phyloP scores from a whole-genome alignment of 2,888 invertebrate genomes.

The Apoda limacodes region DNA sequence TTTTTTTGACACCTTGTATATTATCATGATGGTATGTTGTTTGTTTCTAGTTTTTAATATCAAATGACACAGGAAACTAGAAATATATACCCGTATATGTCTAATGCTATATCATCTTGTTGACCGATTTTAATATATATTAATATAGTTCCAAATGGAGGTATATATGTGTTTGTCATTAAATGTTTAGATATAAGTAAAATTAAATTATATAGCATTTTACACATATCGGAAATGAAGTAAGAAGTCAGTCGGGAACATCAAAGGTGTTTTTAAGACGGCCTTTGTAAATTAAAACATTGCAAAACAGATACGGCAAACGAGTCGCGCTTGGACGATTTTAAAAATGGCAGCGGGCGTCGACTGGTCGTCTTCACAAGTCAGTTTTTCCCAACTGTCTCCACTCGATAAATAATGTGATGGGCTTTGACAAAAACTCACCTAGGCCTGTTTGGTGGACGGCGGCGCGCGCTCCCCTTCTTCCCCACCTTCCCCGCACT shows the following conservation, averaged over 20 bases:
- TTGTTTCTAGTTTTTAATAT: too few species aligned
- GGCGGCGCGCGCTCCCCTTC: constrained; percentile 48
- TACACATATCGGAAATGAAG: constrained; percentile 21
- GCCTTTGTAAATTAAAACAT: constrained; percentile 61
- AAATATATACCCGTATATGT: too few species aligned
- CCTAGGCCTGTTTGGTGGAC: constrained; percentile 66
- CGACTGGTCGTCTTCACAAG: constrained; percentile 53
- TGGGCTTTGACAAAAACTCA: constrained; percentile 68
- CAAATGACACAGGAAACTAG: too few species aligned
- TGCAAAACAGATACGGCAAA: constrained; percentile 53
- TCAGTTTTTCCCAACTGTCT: constrained; percentile 68
- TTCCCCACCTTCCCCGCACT: constrained; percentile 25
- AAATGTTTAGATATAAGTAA: too few species aligned
- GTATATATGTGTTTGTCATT: too few species aligned
- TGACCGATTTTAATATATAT: too few species aligned
- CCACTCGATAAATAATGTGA: constrained; percentile 69
- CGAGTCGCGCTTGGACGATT: constrained; percentile 52
- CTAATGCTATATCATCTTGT: too few species aligned
- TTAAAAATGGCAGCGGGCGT: constrained; percentile 59
- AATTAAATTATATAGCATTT: constrained; percentile 24
- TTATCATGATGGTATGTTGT: too few species aligned
- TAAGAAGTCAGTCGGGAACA: constrained; percentile 52
- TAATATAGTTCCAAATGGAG: too few species aligned
- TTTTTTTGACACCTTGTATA: too few species aligned
- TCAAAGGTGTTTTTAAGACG: constrained; percentile 35